Evolutionary conservation across 2,797 vertebrate genomes (phyloP).

Genomic region (Enteromius thamalakanensis): DNA sequence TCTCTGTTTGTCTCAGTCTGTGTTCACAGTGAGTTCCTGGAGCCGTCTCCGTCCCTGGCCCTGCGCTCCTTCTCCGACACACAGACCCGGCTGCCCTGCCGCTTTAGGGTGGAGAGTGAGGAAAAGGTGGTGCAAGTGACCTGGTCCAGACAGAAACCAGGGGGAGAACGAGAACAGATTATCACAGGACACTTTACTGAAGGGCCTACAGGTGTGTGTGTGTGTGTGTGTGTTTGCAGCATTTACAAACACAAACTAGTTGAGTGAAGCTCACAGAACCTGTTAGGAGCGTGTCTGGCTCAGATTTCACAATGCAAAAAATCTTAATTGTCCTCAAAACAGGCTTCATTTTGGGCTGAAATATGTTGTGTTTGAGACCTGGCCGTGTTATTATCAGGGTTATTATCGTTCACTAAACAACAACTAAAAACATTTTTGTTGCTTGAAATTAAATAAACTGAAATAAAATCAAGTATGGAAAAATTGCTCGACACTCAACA

Average conservation of each 20-base stretch:
- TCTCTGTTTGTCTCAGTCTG: conserved; percentile 58
- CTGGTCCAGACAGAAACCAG: conserved; percentile 73
- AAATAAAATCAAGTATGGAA: background rate
- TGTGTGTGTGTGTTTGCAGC: conserved; percentile 20
- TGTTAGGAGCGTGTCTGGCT: background rate
- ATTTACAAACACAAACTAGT: background rate
- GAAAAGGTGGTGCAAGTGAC: conserved; percentile 76
- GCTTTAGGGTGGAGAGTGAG: conserved; percentile 64
- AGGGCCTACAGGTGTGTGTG: conserved; percentile 57
- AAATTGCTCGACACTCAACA: too few relatives aligned
- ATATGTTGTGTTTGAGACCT: background rate
- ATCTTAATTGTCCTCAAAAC: background rate
- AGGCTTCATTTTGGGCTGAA: background rate
- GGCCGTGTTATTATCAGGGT: background rate
- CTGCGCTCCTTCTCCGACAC: conserved; percentile 65
- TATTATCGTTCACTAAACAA: background rate
- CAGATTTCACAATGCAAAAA: background rate
- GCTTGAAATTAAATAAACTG: background rate
- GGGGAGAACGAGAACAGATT: conserved; percentile 75
- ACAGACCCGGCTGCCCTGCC: conserved; percentile 82
- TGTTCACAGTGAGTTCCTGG: conserved; percentile 63
- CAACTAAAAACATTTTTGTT: background rate
- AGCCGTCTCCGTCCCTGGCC: conserved; percentile 61
- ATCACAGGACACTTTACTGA: conserved; percentile 72
- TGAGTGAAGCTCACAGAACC: background rate